Conservation (phyloP, 2,797 vertebrate species). For the Etheostoma perlongum region DNA sequence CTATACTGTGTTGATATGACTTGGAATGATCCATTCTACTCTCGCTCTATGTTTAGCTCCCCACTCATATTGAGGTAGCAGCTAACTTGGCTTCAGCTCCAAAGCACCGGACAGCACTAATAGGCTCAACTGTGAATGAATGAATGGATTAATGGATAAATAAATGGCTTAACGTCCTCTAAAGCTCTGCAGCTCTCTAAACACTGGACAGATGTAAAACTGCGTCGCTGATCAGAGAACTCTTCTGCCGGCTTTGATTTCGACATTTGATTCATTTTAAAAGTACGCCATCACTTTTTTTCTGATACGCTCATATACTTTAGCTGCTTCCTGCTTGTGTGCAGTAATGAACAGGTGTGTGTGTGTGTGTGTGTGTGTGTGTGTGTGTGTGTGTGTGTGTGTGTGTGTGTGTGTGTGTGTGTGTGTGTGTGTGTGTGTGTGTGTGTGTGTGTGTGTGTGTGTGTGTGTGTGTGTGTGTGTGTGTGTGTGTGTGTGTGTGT, state of each 20-base stretch:
- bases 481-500: conserved; percentile 3
- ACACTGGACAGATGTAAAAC: background rate
- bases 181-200: background rate
- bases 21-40: too few species aligned
- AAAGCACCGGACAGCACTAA: conserved; percentile 1
- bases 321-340: background rate
- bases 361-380: conserved; percentile 9
- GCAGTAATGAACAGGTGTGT: conserved; percentile 1
- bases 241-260: background rate
- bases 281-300: background rate
- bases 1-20: too few species aligned
- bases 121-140: background rate
- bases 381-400: conserved; percentile 14
- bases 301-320: background rate
- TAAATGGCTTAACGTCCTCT: conserved; percentile 11
- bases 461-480: conserved; percentile 2
- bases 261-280: background rate
- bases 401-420: conserved; percentile 9
- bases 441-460: conserved; percentile 9
- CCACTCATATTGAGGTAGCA: background rate
- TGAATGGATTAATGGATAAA: conserved; percentile 5
- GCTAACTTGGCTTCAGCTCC: conserved; percentile 7
- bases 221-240: background rate
- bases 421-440: conserved; percentile 9
- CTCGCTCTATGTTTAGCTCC: too few species aligned